A percentile compares a stretch with the other conserved stretches of the same genome.
These are phyloP conservation scores for Karalla daura DNA, from an alignment of 2,797 vertebrate species.

Conservation along the genomic window DNA sequence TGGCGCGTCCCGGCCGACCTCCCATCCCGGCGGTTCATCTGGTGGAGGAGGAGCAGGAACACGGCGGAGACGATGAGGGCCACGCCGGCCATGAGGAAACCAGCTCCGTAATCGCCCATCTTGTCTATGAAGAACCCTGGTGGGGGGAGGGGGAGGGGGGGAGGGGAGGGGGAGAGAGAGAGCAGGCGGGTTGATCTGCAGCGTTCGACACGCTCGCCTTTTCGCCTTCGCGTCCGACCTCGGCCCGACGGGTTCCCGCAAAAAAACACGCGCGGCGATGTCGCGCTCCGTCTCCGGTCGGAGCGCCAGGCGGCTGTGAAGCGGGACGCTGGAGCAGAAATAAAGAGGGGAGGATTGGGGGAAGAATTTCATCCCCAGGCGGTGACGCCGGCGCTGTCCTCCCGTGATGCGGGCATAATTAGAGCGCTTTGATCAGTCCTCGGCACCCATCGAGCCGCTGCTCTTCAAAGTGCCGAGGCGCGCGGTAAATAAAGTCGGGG, in stretches of 20 bases:
- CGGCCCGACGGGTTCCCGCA: too few species aligned
- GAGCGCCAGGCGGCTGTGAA: background rate
- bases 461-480: slow-evolving; percentile 55
- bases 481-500: slow-evolving; percentile 59
- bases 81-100: slow-evolving; percentile 74
- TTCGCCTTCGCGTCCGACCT: too few species aligned
- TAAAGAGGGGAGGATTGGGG: slow-evolving; percentile 1
- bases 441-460: slow-evolving; percentile 40
- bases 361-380: slow-evolving; percentile 39
- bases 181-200: background rate
- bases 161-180: background rate
- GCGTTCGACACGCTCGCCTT: background rate
- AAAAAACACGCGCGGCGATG: too few species aligned
- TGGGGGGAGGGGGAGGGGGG: too few species aligned
- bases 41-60: slow-evolving; percentile 74
- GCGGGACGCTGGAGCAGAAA: slow-evolving; percentile 13
- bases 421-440: slow-evolving; percentile 61
- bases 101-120: slow-evolving; percentile 69
- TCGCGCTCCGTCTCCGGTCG: too few species aligned
- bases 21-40: slow-evolving; percentile 57
- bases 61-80: slow-evolving; percentile 68
- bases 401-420: slow-evolving; percentile 53
- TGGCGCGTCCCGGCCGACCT: background rate
- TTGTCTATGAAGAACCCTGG: slow-evolving; percentile 78
- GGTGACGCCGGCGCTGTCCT: slow-evolving; percentile 12